Conservation (phyloP, 2,888 invertebrate species). For the Byasa hedistus region DNA sequence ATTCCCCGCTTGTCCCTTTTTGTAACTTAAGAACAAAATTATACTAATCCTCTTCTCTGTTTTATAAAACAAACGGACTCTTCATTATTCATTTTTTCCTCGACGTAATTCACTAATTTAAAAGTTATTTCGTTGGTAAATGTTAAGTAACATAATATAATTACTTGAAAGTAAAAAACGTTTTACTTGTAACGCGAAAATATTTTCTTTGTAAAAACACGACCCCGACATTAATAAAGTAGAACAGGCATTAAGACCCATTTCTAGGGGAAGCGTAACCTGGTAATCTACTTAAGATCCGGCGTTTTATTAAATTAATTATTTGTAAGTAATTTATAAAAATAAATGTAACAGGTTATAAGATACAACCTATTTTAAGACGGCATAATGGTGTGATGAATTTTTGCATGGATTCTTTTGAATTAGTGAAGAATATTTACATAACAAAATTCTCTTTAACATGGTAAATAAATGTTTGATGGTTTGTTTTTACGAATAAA, state of each 20-base stretch:
- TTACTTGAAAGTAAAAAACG: neutral
- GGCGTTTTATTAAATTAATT: neutral
- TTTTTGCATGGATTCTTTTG: no score
- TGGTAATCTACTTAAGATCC: neutral
- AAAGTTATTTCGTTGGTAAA: neutral
- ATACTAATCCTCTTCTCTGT: neutral
- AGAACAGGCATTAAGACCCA: neutral
- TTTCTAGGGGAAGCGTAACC: neutral
- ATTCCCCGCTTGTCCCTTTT: no score
- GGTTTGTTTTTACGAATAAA: no score
- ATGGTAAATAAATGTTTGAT: no score
- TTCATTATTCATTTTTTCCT: neutral
- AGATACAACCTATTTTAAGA: neutral
- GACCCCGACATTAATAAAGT: constrained; percentile 1
- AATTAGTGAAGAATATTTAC: no score
- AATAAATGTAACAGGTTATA: neutral
- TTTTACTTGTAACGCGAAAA: constrained; percentile 1
- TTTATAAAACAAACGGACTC: neutral
- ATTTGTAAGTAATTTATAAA: neutral
- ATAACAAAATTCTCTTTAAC: no score
- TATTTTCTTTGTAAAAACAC: neutral
- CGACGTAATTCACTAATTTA: neutral
- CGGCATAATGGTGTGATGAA: neutral
- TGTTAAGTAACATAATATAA: neutral
- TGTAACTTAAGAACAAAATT: no score